Evolutionary conservation across 2,113 vertebrate species (phyloP).

Genomic region (Daboia siamensis): DNA sequence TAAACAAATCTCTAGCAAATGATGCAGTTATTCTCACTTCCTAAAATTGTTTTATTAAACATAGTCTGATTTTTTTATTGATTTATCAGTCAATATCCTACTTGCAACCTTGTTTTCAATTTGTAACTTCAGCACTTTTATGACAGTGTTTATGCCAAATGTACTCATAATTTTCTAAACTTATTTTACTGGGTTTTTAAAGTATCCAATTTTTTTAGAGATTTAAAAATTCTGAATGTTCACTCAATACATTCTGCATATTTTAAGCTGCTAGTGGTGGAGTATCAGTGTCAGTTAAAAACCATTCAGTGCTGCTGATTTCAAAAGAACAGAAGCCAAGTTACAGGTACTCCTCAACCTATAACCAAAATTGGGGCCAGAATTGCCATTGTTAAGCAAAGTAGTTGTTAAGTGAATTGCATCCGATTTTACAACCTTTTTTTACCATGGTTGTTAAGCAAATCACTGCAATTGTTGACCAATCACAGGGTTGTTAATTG

Average conservation of each 20-base stretch:
- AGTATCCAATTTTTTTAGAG: neutral
- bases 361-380: too few species aligned
- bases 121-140: neutral
- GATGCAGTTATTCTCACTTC: neutral
- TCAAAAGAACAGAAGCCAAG: neutral
- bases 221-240: slow-evolving; percentile 27
- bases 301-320: neutral
- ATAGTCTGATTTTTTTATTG: neutral
- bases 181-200: slow-evolving; percentile 6
- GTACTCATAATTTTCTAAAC: neutral
- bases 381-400: too few species aligned
- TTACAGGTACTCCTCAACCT: neutral
- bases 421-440: too few species aligned
- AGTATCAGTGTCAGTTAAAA: neutral
- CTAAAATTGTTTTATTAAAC: neutral
- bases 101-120: neutral
- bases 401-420: too few species aligned
- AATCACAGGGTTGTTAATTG: too few species aligned
- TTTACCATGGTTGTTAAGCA: too few species aligned
- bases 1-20: neutral
- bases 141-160: slow-evolving; percentile 4
- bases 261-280: slow-evolving; percentile 22
- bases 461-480: too few species aligned
- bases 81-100: neutral
- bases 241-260: slow-evolving; percentile 16